Conservation (phyloP, 1,140 invertebrate genomes). For the Hypothenemus hampei region DNA sequence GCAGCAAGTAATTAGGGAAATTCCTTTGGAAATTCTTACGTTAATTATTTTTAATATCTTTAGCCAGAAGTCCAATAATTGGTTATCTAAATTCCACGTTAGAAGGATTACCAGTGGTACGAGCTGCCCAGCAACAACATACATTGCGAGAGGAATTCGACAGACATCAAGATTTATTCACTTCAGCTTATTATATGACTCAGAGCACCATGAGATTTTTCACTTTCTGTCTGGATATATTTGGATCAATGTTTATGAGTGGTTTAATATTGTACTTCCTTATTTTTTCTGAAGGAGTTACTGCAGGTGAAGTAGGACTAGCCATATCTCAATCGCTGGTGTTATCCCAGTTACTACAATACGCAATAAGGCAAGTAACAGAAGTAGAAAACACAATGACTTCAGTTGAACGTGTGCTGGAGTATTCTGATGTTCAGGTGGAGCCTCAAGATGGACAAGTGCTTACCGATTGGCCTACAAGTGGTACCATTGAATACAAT, state of each 20-base stretch:
- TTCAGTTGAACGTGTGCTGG: conserved; percentile 68
- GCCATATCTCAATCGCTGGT: conserved; percentile 40
- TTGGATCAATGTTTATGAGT: conserved; percentile 56
- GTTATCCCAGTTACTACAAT: conserved; percentile 48
- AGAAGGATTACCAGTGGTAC: conserved; percentile 82
- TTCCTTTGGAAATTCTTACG: neutral
- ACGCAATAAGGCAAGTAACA: conserved; percentile 56
- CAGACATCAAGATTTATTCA: conserved; percentile 65
- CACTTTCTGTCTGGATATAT: conserved; percentile 52
- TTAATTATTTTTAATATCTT: conserved; percentile 25
- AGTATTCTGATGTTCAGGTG: conserved; percentile 52
- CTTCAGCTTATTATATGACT: conserved; percentile 55
- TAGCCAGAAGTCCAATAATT: conserved; percentile 76
- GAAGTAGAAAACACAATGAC: conserved; percentile 74
- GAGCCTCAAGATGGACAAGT: conserved; percentile 47
- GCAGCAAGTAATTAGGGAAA: conserved; percentile 51
- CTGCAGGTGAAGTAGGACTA: conserved; percentile 52
- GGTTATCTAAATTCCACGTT: conserved; percentile 84
- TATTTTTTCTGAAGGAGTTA: conserved; percentile 46
- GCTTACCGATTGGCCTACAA: conserved; percentile 64
- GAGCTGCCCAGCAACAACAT: conserved; percentile 75
- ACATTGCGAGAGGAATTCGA: conserved; percentile 56
- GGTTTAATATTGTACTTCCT: conserved; percentile 51
- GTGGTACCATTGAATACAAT: conserved; percentile 64
- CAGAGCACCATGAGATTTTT: conserved; percentile 46